A percentile compares a stretch with the other conserved stretches of the same genome.
phyloP scores from a whole-genome alignment of 1,140 invertebrate species.

The Campoletis sonorensis region DNA sequence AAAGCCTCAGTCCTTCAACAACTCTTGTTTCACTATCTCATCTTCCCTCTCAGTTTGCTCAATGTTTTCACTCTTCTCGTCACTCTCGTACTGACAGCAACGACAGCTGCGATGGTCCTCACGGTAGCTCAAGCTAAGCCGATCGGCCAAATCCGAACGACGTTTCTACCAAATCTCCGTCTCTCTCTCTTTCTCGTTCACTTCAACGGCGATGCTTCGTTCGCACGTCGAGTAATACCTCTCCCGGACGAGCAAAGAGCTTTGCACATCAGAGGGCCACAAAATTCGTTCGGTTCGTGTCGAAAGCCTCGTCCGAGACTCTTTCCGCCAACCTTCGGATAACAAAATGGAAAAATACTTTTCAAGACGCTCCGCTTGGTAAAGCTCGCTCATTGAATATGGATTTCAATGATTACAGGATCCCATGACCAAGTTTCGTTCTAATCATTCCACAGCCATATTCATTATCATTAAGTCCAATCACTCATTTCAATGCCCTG shows the following conservation, averaged over 20 bases:
- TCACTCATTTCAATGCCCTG: no score
- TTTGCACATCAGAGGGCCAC: slow-evolving; percentile 38
- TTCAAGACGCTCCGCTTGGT: neutral
- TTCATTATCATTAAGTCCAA: no score
- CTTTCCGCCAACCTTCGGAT: neutral
- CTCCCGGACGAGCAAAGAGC: slow-evolving; percentile 39
- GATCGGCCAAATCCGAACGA: slow-evolving; percentile 71
- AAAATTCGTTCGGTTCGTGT: slow-evolving; percentile 30
- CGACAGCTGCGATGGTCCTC: slow-evolving; percentile 70
- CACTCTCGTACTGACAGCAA: slow-evolving; percentile 34
- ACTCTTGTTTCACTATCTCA: slow-evolving; percentile 1
- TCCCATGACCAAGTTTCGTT: no score
- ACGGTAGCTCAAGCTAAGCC: slow-evolving; percentile 73
- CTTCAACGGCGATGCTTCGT: slow-evolving; percentile 52
- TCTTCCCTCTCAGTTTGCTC: slow-evolving; percentile 7
- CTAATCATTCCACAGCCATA: no score
- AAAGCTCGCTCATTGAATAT: neutral
- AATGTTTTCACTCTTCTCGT: slow-evolving; percentile 37
- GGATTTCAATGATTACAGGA: neutral
- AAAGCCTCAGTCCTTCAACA: slow-evolving; percentile 18
- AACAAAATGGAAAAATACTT: neutral
- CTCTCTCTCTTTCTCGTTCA: slow-evolving; percentile 25
- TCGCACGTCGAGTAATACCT: slow-evolving; percentile 35
- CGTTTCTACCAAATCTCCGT: slow-evolving; percentile 42
- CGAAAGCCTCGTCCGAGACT: neutral